phyloP scores from a whole-genome alignment of 1,140 invertebrate genomes.

The Drosophila watanabei region DNA sequence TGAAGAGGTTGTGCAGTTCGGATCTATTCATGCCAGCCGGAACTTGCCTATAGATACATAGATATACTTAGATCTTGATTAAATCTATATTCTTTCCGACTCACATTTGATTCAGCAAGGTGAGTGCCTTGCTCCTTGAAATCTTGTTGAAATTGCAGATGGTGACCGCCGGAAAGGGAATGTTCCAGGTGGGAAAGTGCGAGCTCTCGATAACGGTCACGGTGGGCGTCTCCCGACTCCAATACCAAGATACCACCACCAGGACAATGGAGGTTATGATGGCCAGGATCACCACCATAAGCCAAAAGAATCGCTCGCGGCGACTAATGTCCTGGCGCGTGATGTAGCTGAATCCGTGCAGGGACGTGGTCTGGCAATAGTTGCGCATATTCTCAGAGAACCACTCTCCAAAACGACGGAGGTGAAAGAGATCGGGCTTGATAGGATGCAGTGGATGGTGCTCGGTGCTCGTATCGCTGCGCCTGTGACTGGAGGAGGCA shows the following conservation, averaged over 20 bases:
- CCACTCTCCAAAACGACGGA: slow-evolving; percentile 57
- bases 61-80: slow-evolving; percentile 9
- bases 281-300: slow-evolving; percentile 82
- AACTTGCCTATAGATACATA: slow-evolving; percentile 38
- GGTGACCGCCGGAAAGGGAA: slow-evolving; percentile 90
- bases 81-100: slow-evolving; percentile 1
- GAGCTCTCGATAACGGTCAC: slow-evolving; percentile 89
- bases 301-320: slow-evolving; percentile 85
- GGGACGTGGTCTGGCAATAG: slow-evolving; percentile 86
- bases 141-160: slow-evolving; percentile 88
- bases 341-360: slow-evolving; percentile 84
- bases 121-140: slow-evolving; percentile 62
- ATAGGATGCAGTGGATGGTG: neutral
- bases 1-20: slow-evolving; percentile 70
- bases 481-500: neutral
- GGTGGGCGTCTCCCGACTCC: slow-evolving; percentile 86
- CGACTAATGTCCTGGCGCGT: slow-evolving; percentile 68
- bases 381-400: slow-evolving; percentile 75
- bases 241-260: slow-evolving; percentile 86
- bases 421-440: neutral
- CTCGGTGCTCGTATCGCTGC: neutral
- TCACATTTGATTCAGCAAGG: slow-evolving; percentile 84
- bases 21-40: slow-evolving; percentile 57
- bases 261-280: slow-evolving; percentile 85
- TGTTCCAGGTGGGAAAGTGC: slow-evolving; percentile 90